Evolutionary conservation across 2,797 vertebrate genomes (phyloP).

Genomic region (Pangasius djambal): DNA sequence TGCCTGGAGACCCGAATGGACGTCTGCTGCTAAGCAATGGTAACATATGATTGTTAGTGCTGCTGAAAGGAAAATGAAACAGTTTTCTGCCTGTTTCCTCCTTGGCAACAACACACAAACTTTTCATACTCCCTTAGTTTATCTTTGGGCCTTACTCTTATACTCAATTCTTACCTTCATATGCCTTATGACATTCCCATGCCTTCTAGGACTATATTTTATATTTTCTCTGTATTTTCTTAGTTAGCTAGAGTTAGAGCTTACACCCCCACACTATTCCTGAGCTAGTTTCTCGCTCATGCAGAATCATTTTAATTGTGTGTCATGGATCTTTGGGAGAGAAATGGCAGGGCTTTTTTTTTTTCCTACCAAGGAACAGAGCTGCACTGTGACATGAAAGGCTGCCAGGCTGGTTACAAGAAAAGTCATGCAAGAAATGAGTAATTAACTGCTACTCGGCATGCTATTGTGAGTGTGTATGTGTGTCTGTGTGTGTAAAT

Average conservation of each 20-base stretch:
- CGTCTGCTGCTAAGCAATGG: conserved; percentile 9
- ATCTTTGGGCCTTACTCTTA: conserved; percentile 11
- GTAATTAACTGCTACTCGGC: conserved; percentile 62
- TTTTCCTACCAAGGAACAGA: conserved; percentile 37
- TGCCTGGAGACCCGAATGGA: conserved; percentile 2
- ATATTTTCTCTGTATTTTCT: conserved; percentile 45
- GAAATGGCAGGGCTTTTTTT: conserved; percentile 45
- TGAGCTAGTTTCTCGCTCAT: conserved; percentile 49
- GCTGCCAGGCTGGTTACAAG: conserved; percentile 52
- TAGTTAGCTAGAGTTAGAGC: background rate
- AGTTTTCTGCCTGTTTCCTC: background rate
- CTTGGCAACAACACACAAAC: background rate
- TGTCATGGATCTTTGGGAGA: conserved; percentile 41
- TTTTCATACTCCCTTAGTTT: background rate
- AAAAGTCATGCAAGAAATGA: conserved; percentile 52
- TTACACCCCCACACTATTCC: background rate
- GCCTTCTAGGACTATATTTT: conserved; percentile 31
- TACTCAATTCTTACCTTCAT: conserved; percentile 13
- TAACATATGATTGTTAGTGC: conserved; percentile 20
- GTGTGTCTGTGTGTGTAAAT: background rate
- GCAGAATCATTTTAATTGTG: conserved; percentile 64
- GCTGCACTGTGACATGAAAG: conserved; percentile 51
- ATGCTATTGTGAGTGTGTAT: conserved; percentile 18
- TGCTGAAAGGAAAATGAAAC: background rate
- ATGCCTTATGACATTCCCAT: background rate